These are phyloP conservation scores for Drosophila chauvacae DNA, from an alignment of 1,140 invertebrate species.

Conservation along the genomic window DNA sequence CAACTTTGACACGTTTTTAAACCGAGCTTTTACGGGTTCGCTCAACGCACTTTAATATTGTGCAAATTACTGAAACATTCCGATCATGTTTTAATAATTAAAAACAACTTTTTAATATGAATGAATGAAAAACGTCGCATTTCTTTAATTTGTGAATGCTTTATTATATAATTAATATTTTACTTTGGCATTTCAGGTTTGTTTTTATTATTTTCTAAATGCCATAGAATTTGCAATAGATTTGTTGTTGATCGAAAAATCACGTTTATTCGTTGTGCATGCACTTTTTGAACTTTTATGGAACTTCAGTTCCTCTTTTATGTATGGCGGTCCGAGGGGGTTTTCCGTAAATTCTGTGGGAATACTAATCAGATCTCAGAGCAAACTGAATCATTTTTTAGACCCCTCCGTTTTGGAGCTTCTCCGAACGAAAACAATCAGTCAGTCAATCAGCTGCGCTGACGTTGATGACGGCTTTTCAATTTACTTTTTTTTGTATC, in stretches of 20 bases:
- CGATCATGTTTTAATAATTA: conserved; percentile 28
- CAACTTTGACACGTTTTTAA: conserved; percentile 14
- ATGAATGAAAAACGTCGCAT: conserved; percentile 11
- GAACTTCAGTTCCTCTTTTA: conserved; percentile 7
- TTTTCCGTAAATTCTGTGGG: conserved; percentile 34
- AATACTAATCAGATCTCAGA: conserved; percentile 44
- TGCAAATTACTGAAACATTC: conserved; percentile 20
- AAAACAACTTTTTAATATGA: conserved; percentile 22
- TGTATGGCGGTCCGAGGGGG: conserved; percentile 8
- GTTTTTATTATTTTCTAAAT: not conserved
- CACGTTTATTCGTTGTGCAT: not conserved
- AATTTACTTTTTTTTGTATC: conserved; percentile 26
- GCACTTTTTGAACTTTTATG: conserved; percentile 4
- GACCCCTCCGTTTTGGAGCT: not conserved
- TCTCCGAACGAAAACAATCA: conserved; percentile 23
- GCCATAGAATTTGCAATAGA: not conserved
- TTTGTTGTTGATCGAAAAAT: conserved; percentile 15
- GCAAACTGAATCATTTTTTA: conserved; percentile 1
- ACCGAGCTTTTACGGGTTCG: conserved; percentile 3
- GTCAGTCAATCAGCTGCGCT: conserved; percentile 32
- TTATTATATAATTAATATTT: not conserved
- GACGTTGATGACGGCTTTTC: conserved; percentile 40
- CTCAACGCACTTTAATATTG: conserved; percentile 24
- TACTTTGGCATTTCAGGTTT: not conserved
- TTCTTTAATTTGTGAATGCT: not conserved